Evolutionary conservation across 2,888 invertebrate species (phyloP).

Genomic region (Drosophila pullipes): DNA sequence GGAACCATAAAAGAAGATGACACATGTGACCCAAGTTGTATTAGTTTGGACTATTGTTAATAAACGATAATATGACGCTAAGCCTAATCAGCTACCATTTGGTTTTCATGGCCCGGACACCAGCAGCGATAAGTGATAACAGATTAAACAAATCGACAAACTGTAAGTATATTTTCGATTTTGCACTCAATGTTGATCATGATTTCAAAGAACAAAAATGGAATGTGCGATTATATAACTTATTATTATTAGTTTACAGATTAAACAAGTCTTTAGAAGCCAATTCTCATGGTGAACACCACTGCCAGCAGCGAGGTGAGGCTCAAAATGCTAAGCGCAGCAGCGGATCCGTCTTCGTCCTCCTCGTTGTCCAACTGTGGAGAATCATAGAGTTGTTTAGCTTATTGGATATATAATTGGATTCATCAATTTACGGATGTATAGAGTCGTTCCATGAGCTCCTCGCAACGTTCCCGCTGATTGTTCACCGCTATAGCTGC

Average conservation of each 20-base stretch:
- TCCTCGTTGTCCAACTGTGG: conserved; percentile 62
- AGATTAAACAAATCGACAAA: conserved; percentile 39
- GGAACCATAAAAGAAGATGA: neutral
- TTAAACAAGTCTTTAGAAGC: conserved; percentile 38
- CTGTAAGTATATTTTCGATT: conserved; percentile 41
- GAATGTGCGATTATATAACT: conserved; percentile 50
- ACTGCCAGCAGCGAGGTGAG: conserved; percentile 48
- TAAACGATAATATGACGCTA: conserved; percentile 33
- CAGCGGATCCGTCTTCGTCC: conserved; percentile 50
- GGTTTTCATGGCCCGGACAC: neutral
- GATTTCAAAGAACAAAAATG: conserved; percentile 23
- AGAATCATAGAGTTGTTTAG: neutral
- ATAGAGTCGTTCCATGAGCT: conserved; percentile 60
- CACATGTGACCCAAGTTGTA: conserved; percentile 4
- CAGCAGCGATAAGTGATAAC: conserved; percentile 37
- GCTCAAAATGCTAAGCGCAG: conserved; percentile 56
- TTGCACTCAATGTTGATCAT: conserved; percentile 24
- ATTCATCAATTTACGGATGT: conserved; percentile 63
- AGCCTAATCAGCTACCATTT: conserved; percentile 30
- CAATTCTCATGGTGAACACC: conserved; percentile 42
- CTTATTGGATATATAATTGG: neutral
- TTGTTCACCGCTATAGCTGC: conserved; percentile 75
- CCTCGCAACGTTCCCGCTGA: conserved; percentile 70
- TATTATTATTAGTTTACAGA: conserved; percentile 28
- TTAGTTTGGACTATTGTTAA: conserved; percentile 37